Evolutionary conservation across 1,140 invertebrate genomes (phyloP).

Genomic region (Oryctes rhinoceros): DNA sequence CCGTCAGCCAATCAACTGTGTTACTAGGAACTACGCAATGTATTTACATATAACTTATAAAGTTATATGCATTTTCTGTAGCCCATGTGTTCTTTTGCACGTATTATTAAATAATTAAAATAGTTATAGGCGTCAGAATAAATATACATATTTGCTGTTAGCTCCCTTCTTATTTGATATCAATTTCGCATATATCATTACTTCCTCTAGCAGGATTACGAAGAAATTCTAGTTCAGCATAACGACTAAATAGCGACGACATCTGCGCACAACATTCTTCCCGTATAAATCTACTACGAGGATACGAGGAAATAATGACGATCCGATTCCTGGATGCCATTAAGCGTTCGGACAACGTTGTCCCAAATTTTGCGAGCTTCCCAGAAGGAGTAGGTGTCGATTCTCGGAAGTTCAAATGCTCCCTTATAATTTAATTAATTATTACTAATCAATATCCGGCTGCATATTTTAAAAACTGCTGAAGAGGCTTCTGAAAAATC

Average conservation of each 20-base stretch:
- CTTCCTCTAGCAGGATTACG: background rate
- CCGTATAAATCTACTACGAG: constrained; percentile 14
- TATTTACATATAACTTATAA: too few species aligned
- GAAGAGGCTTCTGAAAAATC: too few species aligned
- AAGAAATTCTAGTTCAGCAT: background rate
- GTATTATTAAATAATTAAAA: too few species aligned
- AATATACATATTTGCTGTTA: too few species aligned
- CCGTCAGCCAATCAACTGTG: too few species aligned
- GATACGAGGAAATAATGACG: constrained; percentile 16
- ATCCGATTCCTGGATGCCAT: constrained; percentile 11
- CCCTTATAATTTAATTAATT: background rate
- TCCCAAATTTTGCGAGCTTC: background rate
- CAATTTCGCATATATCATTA: background rate
- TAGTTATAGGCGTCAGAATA: too few species aligned
- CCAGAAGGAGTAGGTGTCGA: background rate
- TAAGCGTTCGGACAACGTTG: background rate
- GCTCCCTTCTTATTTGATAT: too few species aligned
- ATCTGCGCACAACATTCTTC: background rate
- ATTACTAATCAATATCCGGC: background rate
- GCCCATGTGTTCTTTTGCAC: too few species aligned
- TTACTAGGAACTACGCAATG: too few species aligned
- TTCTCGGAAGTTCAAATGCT: background rate
- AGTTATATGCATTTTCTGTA: too few species aligned
- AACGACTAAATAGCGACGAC: constrained; percentile 17
- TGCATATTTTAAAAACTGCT: too few species aligned